Percentiles rank a stretch among this genome's conserved stretches.
phyloP scores from a whole-genome alignment of 2,888 invertebrate species.

The Pseudococcus viburni region DNA sequence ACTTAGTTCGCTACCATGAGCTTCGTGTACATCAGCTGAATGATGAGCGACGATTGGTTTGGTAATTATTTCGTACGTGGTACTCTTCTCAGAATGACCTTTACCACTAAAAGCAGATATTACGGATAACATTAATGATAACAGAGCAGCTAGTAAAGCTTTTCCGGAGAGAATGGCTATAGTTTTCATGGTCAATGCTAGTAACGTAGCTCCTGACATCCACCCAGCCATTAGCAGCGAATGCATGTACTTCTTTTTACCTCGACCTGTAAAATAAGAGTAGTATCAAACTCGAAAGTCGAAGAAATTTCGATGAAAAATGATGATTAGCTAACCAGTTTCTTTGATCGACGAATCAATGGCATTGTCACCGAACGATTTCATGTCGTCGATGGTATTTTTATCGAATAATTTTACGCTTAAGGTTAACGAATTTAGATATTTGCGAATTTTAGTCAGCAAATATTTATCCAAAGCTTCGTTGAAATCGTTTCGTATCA shows the following conservation, averaged over 20 bases:
- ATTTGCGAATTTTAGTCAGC: slow-evolving; percentile 67
- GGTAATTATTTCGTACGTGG: slow-evolving; percentile 87
- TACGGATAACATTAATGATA: slow-evolving; percentile 69
- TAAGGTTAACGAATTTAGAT: slow-evolving; percentile 68
- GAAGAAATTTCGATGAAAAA: not conserved
- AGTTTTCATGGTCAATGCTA: slow-evolving; percentile 69
- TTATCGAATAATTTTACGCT: slow-evolving; percentile 68
- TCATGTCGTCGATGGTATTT: slow-evolving; percentile 66
- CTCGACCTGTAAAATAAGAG: slow-evolving; percentile 66
- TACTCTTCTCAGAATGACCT: slow-evolving; percentile 71
- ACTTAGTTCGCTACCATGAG: slow-evolving; percentile 63
- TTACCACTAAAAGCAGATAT: slow-evolving; percentile 69
- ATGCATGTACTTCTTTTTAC: slow-evolving; percentile 68
- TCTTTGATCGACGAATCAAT: slow-evolving; percentile 60
- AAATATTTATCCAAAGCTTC: slow-evolving; percentile 67
- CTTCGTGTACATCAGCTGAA: slow-evolving; percentile 68
- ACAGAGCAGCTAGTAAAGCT: slow-evolving; percentile 69
- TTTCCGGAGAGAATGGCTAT: slow-evolving; percentile 69
- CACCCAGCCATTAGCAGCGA: slow-evolving; percentile 68
- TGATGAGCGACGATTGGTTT: slow-evolving; percentile 80
- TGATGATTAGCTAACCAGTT: slow-evolving; percentile 62
- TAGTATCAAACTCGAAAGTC: not conserved
- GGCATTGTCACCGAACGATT: slow-evolving; percentile 66
- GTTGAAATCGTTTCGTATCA: slow-evolving; percentile 61
- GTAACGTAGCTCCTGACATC: slow-evolving; percentile 69